phyloP scores from a whole-genome alignment of 2,113 vertebrate genomes.

The Apus apus region DNA sequence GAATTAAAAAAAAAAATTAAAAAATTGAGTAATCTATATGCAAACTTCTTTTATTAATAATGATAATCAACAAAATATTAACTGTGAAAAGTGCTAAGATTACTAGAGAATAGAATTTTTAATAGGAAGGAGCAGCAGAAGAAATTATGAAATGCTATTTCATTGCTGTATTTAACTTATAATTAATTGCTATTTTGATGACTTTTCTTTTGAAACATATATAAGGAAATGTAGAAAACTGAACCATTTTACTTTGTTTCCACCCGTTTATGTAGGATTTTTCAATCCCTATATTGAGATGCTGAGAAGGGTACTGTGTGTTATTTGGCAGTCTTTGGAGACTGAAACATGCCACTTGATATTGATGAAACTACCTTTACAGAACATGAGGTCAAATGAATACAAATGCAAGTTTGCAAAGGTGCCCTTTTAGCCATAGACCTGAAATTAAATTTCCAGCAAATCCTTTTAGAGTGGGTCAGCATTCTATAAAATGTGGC shows the following conservation, averaged over 20 bases:
- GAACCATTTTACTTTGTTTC: neutral
- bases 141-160: neutral
- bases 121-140: neutral
- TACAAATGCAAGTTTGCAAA: slow-evolving; percentile 72
- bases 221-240: neutral
- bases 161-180: neutral
- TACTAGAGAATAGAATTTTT: neutral
- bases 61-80: neutral
- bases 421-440: slow-evolving; percentile 71
- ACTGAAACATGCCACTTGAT: slow-evolving; percentile 8
- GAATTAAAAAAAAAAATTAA: neutral
- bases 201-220: neutral
- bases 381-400: slow-evolving; percentile 59
- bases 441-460: slow-evolving; percentile 86
- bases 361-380: slow-evolving; percentile 38
- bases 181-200: neutral
- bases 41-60: neutral
- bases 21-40: neutral
- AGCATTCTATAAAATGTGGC: slow-evolving; percentile 84
- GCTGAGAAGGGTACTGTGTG: neutral
- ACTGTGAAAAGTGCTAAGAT: neutral
- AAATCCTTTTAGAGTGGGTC: slow-evolving; percentile 89
- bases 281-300: neutral
- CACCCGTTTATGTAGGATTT: neutral
- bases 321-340: neutral